Evolutionary conservation across 1,140 invertebrate genomes (phyloP), one percentile per base, ranked within the genome.

Genomic region (Listronotus oregonensis): DNA sequence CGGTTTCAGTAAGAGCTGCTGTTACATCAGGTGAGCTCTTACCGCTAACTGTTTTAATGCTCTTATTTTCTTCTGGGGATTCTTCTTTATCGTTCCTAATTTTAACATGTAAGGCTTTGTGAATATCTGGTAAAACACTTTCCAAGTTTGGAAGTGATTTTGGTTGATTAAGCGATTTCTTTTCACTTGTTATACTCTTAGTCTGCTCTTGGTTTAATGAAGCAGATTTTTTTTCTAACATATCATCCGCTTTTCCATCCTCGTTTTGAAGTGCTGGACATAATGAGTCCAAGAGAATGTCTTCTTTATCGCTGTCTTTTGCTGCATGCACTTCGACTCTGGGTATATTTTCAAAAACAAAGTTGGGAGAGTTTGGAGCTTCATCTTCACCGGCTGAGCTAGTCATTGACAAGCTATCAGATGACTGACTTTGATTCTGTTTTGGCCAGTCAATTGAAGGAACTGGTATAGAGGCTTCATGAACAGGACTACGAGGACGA

Each of bases 1-100:
- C 92, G 0, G 91, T 92, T 77, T 94, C 92, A 0, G 91, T 92
- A 10, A 91, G 79, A 0, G 86, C 89, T 12, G 88, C 85, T 0
- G 87, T 87, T 0, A 85, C 86, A 57, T 84, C 82, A 2, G 85
- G 80, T 58, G 81, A 83, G 64, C 82, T 85, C 47, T 82, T 79
- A 39, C 79, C 79, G 46, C 82, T 83, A 0, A 74, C 40, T n/a
- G 60, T 61, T 44, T 64, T 54, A 17, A 62, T 40, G 51, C 67
- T 42, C 27, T 63, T 59, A 32, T 65, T 61, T 27, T 66, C 50
- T 44, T 68, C 66, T 0, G 63, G 43, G 5, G 54, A 49, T 11
- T 60, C 47, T 14, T 71, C 65, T 6, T 66, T 63, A 10, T 56
- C 56, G n/a, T 31, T 34, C 58, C 60, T 69, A 17, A 66, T 62